Conservation (phyloP, 2,888 invertebrate species). For the Papilio demoleus region DNA sequence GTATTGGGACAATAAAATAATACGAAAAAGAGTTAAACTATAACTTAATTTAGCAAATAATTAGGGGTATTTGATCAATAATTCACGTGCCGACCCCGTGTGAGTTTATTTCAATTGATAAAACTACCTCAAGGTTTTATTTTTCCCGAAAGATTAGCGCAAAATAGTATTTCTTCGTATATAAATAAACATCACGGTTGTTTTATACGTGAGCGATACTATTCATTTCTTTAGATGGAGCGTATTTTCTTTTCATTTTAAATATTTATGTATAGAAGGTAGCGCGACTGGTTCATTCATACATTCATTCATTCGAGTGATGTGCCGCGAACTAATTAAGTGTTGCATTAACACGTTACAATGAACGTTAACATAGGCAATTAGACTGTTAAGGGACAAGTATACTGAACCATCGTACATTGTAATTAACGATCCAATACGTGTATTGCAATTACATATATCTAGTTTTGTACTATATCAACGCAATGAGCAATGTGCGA, state of each 20-base stretch:
- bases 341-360: conserved; percentile 44
- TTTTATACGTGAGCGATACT: not conserved
- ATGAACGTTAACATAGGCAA: conserved; percentile 43
- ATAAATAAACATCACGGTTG: not conserved
- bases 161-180: not conserved
- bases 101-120: too few relatives aligned
- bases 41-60: too few relatives aligned
- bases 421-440: conserved; percentile 46
- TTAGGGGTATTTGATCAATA: too few relatives aligned
- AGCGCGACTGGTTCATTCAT: conserved; percentile 43
- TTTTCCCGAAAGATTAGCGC: not conserved
- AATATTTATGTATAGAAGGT: conserved; percentile 8
- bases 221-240: not conserved
- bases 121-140: not conserved
- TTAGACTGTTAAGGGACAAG: conserved; percentile 45
- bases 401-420: conserved; percentile 39
- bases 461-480: conserved; percentile 23
- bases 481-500: conserved; percentile 21
- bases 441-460: conserved; percentile 43
- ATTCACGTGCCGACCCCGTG: too few relatives aligned
- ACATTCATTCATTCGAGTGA: conserved; percentile 46
- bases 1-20: too few relatives aligned
- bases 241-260: conserved; percentile 9
- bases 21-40: too few relatives aligned
- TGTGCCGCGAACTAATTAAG: conserved; percentile 43